Conservation (phyloP, 2,113 vertebrate species). For the Paramisgurnus dabryanus region DNA sequence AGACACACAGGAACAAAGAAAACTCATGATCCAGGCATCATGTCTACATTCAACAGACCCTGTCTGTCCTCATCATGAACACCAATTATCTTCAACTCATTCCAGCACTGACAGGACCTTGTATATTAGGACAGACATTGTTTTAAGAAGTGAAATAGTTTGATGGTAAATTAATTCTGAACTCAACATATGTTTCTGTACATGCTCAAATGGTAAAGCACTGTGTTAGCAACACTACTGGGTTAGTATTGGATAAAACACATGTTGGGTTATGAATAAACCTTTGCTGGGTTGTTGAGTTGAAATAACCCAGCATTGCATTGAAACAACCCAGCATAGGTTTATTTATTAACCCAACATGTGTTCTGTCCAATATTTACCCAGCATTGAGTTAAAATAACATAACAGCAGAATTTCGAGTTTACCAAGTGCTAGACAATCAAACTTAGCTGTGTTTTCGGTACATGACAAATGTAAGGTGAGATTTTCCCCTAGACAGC, state of each 20-base stretch:
- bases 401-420: too few species aligned
- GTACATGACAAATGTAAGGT: too few species aligned
- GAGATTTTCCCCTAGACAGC: neutral
- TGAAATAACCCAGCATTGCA: too few species aligned
- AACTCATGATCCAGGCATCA: conserved; percentile 10
- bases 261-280: too few species aligned
- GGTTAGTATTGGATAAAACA: too few species aligned
- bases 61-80: conserved; percentile 24
- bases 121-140: conserved; percentile 13
- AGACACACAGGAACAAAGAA: conserved; percentile 49
- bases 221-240: too few species aligned
- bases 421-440: neutral
- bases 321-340: too few species aligned
- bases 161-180: conserved; percentile 33
- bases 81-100: conserved; percentile 27
- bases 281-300: too few species aligned
- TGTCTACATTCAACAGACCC: conserved; percentile 19
- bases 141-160: conserved; percentile 11
- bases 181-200: conserved; percentile 19
- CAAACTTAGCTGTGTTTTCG: too few species aligned
- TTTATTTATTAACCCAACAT: too few species aligned
- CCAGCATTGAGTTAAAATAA: too few species aligned
- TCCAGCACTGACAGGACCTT: conserved; percentile 17
- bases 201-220: neutral
- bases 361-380: too few species aligned